Evolutionary conservation across 2,797 vertebrate species (phyloP), one percentile per base, ranked within the genome.

Genomic region (Podarcis siculus): DNA sequence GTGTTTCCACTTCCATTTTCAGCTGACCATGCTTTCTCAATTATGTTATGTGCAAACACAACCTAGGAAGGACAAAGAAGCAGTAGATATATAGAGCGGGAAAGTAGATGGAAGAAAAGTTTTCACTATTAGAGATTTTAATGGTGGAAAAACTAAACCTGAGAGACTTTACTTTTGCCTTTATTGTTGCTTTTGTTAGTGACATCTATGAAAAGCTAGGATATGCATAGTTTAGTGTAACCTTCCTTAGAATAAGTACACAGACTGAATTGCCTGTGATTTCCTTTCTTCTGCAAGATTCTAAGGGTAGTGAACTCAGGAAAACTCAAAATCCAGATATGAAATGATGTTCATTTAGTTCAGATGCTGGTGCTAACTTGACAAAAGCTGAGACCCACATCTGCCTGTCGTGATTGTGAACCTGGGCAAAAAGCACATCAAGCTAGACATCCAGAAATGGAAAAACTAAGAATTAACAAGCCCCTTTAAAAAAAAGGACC

Each of bases 391-490:
- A 8, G 66, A 39, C 0, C 8, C 81, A 66, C 85, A 4, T 3
- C 13, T 1, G 39, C 75, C 2, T 0, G 0, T 76, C 89, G 85
- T 86, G 45, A 84, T 61, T 87, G 82, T 69, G 66, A 89, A 87
- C 88, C 69, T 91, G 1, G 1, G 64, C 58, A 83, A 8, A 42
- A 75, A 49, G 55, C 73, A 19, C 32, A 23, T 71, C 27, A 32
- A 66, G 39, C 73, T 35, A 76, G 79, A 23, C 58, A 64, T n/a
- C 35, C 37, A 1, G 81, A 55, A 82, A 55, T 89, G 73, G 87
- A 90, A 21, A 30, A 82, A 90, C 25, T 83, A 73, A 66, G 30
- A 89, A 90, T 83, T 89, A 61, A 75, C 75, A 85, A 61, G 42
- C 21, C 67, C 15, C 39, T 27, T 89, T 89, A 90, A 58, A 7